Conservation (phyloP, 2,888 invertebrate genomes). For the Achlya flavicornis region DNA sequence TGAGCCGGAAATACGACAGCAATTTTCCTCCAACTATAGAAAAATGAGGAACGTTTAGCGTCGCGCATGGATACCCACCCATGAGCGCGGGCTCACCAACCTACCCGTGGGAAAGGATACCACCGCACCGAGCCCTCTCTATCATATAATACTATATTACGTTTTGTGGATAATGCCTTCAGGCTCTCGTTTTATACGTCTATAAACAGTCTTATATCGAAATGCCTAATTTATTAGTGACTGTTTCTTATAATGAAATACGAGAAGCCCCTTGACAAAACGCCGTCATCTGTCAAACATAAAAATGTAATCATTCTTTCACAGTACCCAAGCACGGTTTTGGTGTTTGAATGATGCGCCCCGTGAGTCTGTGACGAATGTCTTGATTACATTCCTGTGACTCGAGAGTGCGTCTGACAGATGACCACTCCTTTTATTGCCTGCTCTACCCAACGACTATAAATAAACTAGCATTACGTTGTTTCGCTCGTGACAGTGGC, state of each 20-base stretch:
- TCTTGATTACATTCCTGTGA: constrained; percentile 73
- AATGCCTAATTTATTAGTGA: constrained; percentile 29
- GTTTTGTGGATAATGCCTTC: constrained; percentile 28
- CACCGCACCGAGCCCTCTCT: constrained; percentile 45
- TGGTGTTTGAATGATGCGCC: constrained; percentile 51
- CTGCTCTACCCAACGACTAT: constrained; percentile 47
- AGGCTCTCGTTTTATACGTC: constrained; percentile 28
- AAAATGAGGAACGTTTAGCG: constrained; percentile 79
- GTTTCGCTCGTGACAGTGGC: constrained; percentile 26
- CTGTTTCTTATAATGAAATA: constrained; percentile 17
- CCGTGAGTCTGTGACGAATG: constrained; percentile 61
- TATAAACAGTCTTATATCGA: not conserved
- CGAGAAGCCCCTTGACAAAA: constrained; percentile 31
- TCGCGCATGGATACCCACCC: constrained; percentile 66
- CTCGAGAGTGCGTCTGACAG: constrained; percentile 62
- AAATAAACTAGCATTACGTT: constrained; percentile 56
- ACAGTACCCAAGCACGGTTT: constrained; percentile 42
- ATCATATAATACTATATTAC: constrained; percentile 45
- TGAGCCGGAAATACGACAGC: constrained; percentile 80
- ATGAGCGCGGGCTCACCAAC: constrained; percentile 48
- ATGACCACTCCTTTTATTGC: constrained; percentile 70
- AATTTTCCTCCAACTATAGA: constrained; percentile 81
- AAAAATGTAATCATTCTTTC: constrained; percentile 58
- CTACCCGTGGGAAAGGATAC: constrained; percentile 36
- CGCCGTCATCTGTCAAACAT: constrained; percentile 53